Conservation (phyloP, 2,113 vertebrate genomes). For the Chaetorhynchus papuensis region DNA sequence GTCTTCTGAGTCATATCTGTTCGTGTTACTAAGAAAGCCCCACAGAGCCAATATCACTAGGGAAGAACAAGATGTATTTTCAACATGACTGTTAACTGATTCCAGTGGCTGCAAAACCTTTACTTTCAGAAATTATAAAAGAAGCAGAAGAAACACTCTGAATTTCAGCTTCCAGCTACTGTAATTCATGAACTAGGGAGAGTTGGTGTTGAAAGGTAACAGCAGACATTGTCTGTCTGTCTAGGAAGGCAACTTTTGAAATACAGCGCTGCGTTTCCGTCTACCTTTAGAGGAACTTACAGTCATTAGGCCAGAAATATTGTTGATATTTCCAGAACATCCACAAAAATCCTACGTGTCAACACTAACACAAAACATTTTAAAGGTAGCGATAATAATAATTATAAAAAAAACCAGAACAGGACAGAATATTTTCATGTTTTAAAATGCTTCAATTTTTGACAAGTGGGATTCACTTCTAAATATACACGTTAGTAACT, state of each 20-base stretch:
- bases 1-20: slow-evolving; percentile 43
- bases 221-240: neutral
- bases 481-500: neutral
- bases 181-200: neutral
- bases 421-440: neutral
- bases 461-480: neutral
- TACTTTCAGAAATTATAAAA: neutral
- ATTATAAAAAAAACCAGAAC: neutral
- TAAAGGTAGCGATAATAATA: neutral
- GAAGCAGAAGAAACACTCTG: neutral
- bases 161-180: neutral
- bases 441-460: neutral
- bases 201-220: neutral
- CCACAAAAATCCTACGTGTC: neutral
- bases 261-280: neutral
- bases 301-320: neutral
- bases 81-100: neutral
- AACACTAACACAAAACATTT: neutral
- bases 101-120: slow-evolving; percentile 4
- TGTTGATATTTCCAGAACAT: neutral
- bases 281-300: neutral
- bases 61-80: slow-evolving; percentile 43
- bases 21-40: slow-evolving; percentile 32
- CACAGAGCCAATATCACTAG: neutral
- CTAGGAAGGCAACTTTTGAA: neutral